A percentile compares a stretch with the other conserved stretches of the same genome.
phyloP scores from a whole-genome alignment of 2,113 vertebrate species.

The Ceyx margarethae region DNA sequence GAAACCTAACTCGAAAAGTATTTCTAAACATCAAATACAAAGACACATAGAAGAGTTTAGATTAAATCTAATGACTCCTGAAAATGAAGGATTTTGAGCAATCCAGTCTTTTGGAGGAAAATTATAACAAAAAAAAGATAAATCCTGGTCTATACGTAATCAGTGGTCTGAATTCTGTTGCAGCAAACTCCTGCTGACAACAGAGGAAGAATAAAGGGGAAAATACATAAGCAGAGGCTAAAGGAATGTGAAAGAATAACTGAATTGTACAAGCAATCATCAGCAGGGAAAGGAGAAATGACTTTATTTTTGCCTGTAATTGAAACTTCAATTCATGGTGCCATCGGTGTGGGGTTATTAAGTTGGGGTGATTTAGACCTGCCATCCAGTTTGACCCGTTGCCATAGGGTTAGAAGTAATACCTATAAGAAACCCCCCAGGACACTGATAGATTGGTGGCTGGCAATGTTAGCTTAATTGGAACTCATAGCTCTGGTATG shows the following conservation, averaged over 20 bases:
- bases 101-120: not conserved
- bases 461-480: not conserved
- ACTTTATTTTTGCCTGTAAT: not conserved
- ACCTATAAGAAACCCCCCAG: not conserved
- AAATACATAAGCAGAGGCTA: not conserved
- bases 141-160: not conserved
- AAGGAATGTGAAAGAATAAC: not conserved
- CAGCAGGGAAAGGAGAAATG: not conserved
- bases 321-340: not conserved
- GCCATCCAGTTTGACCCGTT: not conserved
- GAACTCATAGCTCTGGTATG: not conserved
- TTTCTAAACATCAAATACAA: not conserved
- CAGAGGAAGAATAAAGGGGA: not conserved
- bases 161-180: not conserved
- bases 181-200: not conserved
- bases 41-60: not conserved
- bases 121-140: not conserved
- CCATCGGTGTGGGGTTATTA: not conserved
- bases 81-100: not conserved
- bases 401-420: not conserved
- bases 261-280: not conserved
- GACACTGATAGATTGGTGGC: not conserved
- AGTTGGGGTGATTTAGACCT: not conserved
- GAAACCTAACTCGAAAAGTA: not conserved
- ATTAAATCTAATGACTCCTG: not conserved